Evolutionary conservation across 2,888 invertebrate genomes (phyloP), one percentile per base, ranked within the genome.

Genomic region (Polydrusus pterygomalis): DNA sequence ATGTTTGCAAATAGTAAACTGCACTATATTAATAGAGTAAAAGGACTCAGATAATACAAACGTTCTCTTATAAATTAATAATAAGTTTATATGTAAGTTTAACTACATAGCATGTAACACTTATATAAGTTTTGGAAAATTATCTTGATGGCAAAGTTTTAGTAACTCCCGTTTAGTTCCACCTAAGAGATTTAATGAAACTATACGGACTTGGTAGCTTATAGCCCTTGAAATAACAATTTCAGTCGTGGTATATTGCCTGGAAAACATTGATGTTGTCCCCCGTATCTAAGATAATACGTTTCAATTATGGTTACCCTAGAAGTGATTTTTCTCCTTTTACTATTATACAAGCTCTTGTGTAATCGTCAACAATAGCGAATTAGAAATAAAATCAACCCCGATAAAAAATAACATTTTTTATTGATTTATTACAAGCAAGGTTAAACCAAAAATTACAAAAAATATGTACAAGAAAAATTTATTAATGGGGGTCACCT

Each of bases 221-320:
- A 84, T 84, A 85, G 84, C 84, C 84, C 84, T 83, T 83, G 82
- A 83, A 84, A 84, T 84, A 84, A 83, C 84, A 85, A 85, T 85
- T 85, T 81, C 83, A 83, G 82, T 82, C 84, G 82, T 82, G 85
- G 83, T 87, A 86, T 84, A 87, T 87, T 84, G 87, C 85, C 79
- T 81, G 82, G 82, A 78, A 87, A 87, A 87, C 86, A 86, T 86
- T 86, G 85, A 86, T 86, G 87, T 84, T 86, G 86, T 86, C 86
- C 86, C 85, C 85, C 83, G 76, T 83, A 85, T 84, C 84, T 84
- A 81, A 86, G 86, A 87, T 86, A 86, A 86, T 85, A 85, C 84
- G 85, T 86, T 86, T 85, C 85, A 85, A 85, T 86, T 86, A 83
- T 81, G 78, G 80, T 80, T 84, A 74, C 79, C 73, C 56, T 62